A percentile compares a stretch with the other conserved stretches of the same genome.
phyloP scores from a whole-genome alignment of 1,140 invertebrate genomes.

The Hyposmocoma kahamanoa region DNA sequence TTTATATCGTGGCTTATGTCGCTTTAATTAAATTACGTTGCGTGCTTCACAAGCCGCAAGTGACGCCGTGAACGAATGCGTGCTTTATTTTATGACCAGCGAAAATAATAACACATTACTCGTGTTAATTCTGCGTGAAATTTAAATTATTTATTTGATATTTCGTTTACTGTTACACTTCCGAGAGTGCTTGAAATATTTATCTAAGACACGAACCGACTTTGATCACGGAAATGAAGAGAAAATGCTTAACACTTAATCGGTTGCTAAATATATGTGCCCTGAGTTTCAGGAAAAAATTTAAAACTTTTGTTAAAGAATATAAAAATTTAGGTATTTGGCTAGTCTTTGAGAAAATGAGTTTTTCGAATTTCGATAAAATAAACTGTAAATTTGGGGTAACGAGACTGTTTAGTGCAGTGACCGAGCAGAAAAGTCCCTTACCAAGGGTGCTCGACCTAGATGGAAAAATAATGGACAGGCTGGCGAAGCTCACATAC shows the following conservation, averaged over 20 bases:
- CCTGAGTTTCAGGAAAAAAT: no score
- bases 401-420: conserved; percentile 48
- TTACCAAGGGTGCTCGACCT: conserved; percentile 33
- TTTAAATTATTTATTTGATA: conserved; percentile 16
- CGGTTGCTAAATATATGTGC: no score
- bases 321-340: no score
- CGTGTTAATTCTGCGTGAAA: conserved; percentile 12
- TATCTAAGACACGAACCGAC: no score
- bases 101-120: conserved; percentile 5
- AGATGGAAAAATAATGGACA: conserved; percentile 59
- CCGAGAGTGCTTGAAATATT: no score
- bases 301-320: no score
- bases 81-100: conserved; percentile 1
- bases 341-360: no score
- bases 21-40: conserved; percentile 59
- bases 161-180: no score
- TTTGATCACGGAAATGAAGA: no score
- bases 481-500: conserved; percentile 44
- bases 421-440: conserved; percentile 56
- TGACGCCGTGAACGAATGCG: conserved; percentile 13
- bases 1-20: conserved; percentile 45
- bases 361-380: conserved; percentile 10
- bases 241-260: no score
- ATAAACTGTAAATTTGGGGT: conserved; percentile 38
- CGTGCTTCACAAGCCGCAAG: conserved; percentile 49